phyloP scores from a whole-genome alignment of 2,888 invertebrate genomes.

The Acleris emargana region DNA sequence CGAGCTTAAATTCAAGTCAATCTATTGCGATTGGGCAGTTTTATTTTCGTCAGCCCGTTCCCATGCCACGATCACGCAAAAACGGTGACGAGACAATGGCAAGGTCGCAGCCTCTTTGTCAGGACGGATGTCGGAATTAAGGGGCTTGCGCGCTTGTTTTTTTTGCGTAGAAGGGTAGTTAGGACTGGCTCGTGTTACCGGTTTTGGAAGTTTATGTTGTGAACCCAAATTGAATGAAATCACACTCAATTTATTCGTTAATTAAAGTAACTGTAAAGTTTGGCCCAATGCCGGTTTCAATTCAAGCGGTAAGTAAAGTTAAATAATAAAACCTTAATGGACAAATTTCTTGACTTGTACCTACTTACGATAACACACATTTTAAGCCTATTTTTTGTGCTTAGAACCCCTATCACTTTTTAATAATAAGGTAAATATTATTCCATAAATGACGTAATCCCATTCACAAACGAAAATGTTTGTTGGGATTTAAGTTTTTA shows the following conservation, averaged over 20 bases:
- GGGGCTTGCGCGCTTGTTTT: constrained; percentile 12
- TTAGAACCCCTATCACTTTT: too few relatives aligned
- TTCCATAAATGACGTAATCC: too few relatives aligned
- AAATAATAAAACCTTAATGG: too few relatives aligned
- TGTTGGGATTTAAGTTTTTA: too few relatives aligned
- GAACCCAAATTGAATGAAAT: neutral
- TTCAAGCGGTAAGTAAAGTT: too few relatives aligned
- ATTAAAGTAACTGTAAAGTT: neutral
- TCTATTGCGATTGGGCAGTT: neutral
- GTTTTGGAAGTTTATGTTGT: constrained; percentile 10
- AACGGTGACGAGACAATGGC: constrained; percentile 42
- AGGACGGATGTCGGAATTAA: constrained; percentile 37
- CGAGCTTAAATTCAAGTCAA: neutral
- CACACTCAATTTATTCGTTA: neutral
- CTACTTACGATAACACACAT: too few relatives aligned
- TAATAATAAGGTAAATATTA: too few relatives aligned
- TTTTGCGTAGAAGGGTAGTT: constrained; percentile 20
- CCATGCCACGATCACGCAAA: constrained; percentile 33
- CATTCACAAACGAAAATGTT: too few relatives aligned
- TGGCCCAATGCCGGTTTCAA: too few relatives aligned
- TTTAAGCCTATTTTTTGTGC: too few relatives aligned
- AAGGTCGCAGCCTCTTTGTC: constrained; percentile 44
- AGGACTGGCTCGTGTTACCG: constrained; percentile 28
- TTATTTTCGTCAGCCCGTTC: constrained; percentile 29
- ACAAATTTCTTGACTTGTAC: too few relatives aligned